Evolutionary conservation across 2,113 vertebrate species (phyloP).

Genomic region (Ctenomys sociabilis): DNA sequence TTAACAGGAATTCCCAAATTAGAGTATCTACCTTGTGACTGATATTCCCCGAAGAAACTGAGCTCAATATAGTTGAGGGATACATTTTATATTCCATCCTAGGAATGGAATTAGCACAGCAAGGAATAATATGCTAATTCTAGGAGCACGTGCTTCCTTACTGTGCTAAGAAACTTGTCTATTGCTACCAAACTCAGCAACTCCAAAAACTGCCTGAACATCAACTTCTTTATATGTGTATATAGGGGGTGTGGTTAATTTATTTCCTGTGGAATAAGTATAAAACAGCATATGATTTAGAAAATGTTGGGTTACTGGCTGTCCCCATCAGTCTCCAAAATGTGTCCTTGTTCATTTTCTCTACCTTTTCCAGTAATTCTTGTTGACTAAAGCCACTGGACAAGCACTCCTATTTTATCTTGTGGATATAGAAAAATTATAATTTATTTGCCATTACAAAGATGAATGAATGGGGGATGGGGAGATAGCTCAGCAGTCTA

Average conservation of each 20-base stretch:
- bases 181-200: background rate
- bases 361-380: background rate
- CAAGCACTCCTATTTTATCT: slow-evolving; percentile 25
- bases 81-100: background rate
- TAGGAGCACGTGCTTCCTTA: background rate
- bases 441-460: slow-evolving; percentile 47
- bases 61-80: background rate
- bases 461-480: background rate
- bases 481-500: no score
- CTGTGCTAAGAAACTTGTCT: background rate
- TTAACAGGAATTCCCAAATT: background rate
- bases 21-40: background rate
- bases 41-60: background rate
- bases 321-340: slow-evolving; percentile 3
- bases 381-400: background rate
- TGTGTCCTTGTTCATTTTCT: background rate
- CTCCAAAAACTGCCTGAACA: background rate
- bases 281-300: background rate
- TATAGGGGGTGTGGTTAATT: background rate
- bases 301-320: background rate
- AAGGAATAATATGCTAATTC: background rate
- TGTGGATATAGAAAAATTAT: slow-evolving; percentile 3
- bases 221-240: background rate
- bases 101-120: background rate
- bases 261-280: background rate